Base-by-base conservation (phyloP, 2,113 vertebrate species). In the Willisornis vidua region DNA sequence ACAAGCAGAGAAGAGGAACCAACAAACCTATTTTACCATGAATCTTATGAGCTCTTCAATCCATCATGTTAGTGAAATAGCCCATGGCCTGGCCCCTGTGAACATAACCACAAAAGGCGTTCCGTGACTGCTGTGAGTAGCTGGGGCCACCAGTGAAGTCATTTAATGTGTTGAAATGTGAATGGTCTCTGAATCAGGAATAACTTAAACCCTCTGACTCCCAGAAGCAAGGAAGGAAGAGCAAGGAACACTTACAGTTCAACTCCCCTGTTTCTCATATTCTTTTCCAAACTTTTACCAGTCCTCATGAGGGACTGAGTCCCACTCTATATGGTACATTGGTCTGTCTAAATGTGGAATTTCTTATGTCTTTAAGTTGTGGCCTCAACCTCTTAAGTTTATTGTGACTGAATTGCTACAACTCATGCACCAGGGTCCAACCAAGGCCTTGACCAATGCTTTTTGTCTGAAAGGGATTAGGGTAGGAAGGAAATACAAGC, bases 131-230 rank as follows among this genome's bases (percentile, higher is more conserved):
- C 57, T 79, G 12, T 12, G 26, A 43, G 61, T 46, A 74, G 12
- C 0, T 82, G 70, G 5, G 20, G 26, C 61, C 57, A 62, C 20
- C 51, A 78, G 1, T 0, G 0, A 37, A n/a, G 20, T 75, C 46
- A 76, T 79, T 75, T 37, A 25, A 52, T 58, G 39, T 8, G 1
- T 46, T 54, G 63, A 55, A 45, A 65, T 65, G 28, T 10, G 10
- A 49, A 49, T 49, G 48, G 9, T 59, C 23, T 72, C 31, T 59
- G 35, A 49, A n/a, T 59, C 48, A 59, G 54, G 25, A 68, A 16
- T 76, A 22, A 76, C 58, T 68, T 72, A 49, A 49, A 49, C 22
- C 46, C 48, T 49, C 72, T 49, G 46, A 52, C 26, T 49, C 28
- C 26, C 43, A 58, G 58, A n/a, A 79, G 41, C 46, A 58, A 14